Evolutionary conservation across 2,797 vertebrate genomes (phyloP).

Genomic region (Lepidocolaptes lacrymiger): DNA sequence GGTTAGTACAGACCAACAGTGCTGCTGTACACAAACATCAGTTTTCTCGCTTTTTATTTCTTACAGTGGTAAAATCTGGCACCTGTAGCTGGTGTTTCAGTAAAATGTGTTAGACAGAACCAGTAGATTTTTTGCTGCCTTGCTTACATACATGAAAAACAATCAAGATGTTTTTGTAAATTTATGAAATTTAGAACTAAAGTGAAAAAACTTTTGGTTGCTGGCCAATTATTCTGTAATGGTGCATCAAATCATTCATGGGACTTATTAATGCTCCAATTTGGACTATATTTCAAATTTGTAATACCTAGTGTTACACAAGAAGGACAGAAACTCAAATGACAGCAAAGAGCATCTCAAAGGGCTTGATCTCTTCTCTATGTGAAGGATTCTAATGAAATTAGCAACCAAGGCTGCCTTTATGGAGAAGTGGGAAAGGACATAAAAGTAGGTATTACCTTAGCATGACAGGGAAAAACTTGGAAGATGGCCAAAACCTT

Average conservation of each 20-base stretch:
- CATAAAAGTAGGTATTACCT: background rate
- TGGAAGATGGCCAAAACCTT: background rate
- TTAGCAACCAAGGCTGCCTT: background rate
- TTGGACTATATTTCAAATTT: background rate
- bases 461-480: background rate
- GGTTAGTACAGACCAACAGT: background rate
- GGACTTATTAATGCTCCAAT: background rate
- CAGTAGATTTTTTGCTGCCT: background rate
- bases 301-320: background rate
- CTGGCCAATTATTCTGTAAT: background rate
- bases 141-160: background rate
- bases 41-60: background rate
- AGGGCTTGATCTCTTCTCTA: background rate
- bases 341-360: background rate
- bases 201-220: background rate
- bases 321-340: background rate
- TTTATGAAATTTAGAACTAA: background rate
- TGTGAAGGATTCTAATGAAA: background rate
- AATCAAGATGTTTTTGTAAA: background rate
- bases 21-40: background rate
- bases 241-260: background rate
- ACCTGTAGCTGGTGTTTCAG: background rate
- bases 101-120: background rate
- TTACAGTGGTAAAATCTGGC: background rate
- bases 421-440: background rate